Evolutionary conservation across 2,888 invertebrate species (phyloP), one percentile per base, ranked within the genome.

Genomic region (Serrognathus titanus): DNA sequence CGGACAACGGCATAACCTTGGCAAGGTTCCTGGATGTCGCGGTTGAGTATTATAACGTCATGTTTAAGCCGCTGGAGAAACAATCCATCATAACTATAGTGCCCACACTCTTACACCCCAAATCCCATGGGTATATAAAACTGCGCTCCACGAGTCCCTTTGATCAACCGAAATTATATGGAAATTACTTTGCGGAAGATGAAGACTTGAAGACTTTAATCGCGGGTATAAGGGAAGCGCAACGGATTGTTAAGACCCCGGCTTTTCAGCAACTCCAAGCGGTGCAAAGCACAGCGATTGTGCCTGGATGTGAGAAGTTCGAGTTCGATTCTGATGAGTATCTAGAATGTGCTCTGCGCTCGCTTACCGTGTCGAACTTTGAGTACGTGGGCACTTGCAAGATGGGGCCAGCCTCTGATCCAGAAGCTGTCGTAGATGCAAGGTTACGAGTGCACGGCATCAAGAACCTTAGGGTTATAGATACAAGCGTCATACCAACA

Each of bases 151-250:
- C 79, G 55, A 84, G 92, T 72, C 90, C 92, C 0, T 82, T 83
- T 63, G 81, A 84, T 0, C 83, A 86, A 65, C 92, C 94, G 0
- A 77, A 83, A n/a, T 81, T 93, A 51, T 83, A 90, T 62, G 88
- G 91, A 0, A 90, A 89, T 71, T 97, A 94, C 74, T 84, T 94
- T 69, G 81, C 85, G 0, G 82, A 86, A 66, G 79, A 80, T 4
- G 73, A 64, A 12, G 57, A 62, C 79, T 62, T 84, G 80, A 75
- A 76, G 55, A 59, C 74, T 8, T 43, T 55, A 24, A 16, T 55
- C 16, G 37, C 31, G 20, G 55, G n/a, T n/a, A 37, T 50, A 10
- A 80, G 82, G 61, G 78, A 78, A 65, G 78, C 79, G 1, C 78
- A 84, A 43, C 77, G 13, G 5, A 71, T 85, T 24, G 76, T 79